Base-by-base conservation (phyloP, 1,140 invertebrate genomes). In the Drosophila santomea region DNA sequence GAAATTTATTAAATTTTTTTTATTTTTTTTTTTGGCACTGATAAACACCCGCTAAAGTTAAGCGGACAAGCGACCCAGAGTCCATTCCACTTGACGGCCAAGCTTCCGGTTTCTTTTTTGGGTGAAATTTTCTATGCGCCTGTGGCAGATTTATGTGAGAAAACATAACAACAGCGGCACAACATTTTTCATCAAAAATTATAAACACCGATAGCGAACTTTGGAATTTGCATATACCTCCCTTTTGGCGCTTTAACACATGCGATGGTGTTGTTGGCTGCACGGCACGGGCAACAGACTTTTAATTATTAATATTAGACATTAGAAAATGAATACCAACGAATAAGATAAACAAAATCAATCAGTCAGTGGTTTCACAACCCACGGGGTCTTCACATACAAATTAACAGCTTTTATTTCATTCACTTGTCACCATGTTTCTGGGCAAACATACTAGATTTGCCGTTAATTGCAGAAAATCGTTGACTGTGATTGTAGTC, bases 141-240 rank as follows among this genome's bases (percentile, higher is more conserved):
- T 80, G 54, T 57, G 74, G 77, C 69, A 84, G 79, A 89, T 89
- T 89, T 89, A 89, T 89, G 84, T 89, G 84, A 90, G 84, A 89
- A 89, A 89, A 77, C 50, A n/a, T 41, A 58, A 45, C 59, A 60
- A 23, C 57, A 11, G 59, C 38, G 58, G 39, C 76, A 44, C 51
- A 44, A 72, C 64, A 89, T 86, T 89, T 83, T 86, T 86, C 79
- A 88, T 88, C 88, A 75, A 80, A 86, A 86, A 86, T 88, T 82
- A 86, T 82, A 56, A 88, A 88, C 78, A 74, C 32, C 45, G 25
- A 88, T 54, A 72, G 55, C 51, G 23, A 82, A 79, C 59, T 50
- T 44, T 39, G 35, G 76, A 75, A 86, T 86, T 88, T 86, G 79
- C 84, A 86, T 86, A 86, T 77, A 62, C 51, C 55, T 64, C 83